Evolutionary conservation across 2,113 vertebrate species (phyloP).

Genomic region (Phalacrocorax carbo): DNA sequence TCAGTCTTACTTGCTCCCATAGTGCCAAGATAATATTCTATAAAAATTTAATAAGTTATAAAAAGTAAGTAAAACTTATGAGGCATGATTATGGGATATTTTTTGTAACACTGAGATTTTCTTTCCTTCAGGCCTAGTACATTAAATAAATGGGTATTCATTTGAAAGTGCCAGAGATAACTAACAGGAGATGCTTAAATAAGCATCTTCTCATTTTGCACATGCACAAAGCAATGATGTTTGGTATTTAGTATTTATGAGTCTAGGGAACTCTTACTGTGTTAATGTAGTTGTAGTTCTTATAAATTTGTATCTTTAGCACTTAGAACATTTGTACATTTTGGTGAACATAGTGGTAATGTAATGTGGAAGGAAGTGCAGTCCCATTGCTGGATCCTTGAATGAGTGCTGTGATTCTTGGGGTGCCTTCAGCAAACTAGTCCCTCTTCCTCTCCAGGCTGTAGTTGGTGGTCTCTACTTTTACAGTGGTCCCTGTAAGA

Average conservation of each 20-base stretch:
- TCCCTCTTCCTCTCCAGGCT: neutral
- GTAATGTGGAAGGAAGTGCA: neutral
- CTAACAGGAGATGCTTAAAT: neutral
- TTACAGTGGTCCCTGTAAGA: neutral
- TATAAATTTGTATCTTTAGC: neutral
- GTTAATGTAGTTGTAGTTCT: neutral
- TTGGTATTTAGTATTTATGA: conserved; percentile 31
- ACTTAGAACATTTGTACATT: neutral
- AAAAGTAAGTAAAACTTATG: conserved; percentile 16
- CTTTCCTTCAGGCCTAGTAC: neutral
- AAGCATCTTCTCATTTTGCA: neutral
- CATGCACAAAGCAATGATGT: neutral
- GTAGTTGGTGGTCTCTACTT: neutral
- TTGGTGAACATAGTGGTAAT: neutral
- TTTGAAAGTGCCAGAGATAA: conserved; percentile 12
- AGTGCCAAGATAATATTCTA: neutral
- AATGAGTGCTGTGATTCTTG: neutral
- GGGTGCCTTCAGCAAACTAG: neutral
- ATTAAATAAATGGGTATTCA: neutral
- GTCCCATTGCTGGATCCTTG: neutral
- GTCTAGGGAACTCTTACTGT: neutral
- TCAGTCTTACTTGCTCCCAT: neutral
- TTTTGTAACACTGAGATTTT: neutral
- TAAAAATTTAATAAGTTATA: neutral
- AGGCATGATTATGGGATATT: neutral